Evolutionary conservation across 2,888 invertebrate genomes (phyloP).

Genomic region (Encarsia formosa): DNA sequence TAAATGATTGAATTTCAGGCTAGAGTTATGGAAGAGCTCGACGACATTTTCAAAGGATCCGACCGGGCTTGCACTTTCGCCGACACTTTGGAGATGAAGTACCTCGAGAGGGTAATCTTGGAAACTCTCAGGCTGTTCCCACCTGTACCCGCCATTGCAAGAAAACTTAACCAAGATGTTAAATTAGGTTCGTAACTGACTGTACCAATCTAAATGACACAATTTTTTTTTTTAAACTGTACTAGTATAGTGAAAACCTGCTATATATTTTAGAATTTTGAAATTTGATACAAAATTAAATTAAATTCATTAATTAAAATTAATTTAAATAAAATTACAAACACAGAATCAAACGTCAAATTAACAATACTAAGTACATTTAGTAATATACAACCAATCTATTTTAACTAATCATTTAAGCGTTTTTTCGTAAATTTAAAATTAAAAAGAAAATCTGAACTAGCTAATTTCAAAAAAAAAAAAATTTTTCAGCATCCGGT

Average conservation of each 20-base stretch:
- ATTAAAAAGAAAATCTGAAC: too few relatives aligned
- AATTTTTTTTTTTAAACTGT: too few relatives aligned
- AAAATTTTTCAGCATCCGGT: slow-evolving; percentile 55
- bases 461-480: too few relatives aligned
- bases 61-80: slow-evolving; percentile 74
- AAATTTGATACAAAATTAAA: too few relatives aligned
- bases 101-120: slow-evolving; percentile 75
- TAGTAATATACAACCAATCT: too few relatives aligned
- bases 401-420: slow-evolving; percentile 2
- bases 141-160: slow-evolving; percentile 74
- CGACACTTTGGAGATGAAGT: slow-evolving; percentile 83
- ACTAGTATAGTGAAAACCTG: too few relatives aligned
- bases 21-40: slow-evolving; percentile 68
- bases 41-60: slow-evolving; percentile 72
- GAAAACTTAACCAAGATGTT: slow-evolving; percentile 68
- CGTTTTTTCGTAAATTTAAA: slow-evolving; percentile 7
- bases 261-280: too few relatives aligned
- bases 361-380: too few relatives aligned
- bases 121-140: slow-evolving; percentile 77
- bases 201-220: too few relatives aligned
- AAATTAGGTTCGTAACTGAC: slow-evolving; percentile 67
- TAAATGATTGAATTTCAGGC: slow-evolving; percentile 45
- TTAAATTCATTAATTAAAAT: too few relatives aligned
- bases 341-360: too few relatives aligned
- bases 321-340: too few relatives aligned